Base-by-base conservation (phyloP, 2,888 invertebrate species). In the Busseola fusca region DNA sequence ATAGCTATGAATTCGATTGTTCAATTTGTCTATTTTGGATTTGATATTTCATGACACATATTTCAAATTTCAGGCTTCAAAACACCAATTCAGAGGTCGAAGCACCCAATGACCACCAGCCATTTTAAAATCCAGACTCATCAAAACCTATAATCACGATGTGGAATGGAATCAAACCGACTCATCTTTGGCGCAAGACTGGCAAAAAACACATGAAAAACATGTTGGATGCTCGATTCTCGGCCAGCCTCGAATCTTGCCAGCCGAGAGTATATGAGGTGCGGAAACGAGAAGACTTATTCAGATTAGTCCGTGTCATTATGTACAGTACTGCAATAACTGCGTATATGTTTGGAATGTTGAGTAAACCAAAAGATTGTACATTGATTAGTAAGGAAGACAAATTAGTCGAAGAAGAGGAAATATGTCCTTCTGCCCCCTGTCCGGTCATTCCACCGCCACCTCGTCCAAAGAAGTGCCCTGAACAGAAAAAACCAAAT, bases 131-230 rank as follows among this genome's bases (percentile, higher is more conserved):
- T 10, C 18, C 5, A 27, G 14, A 45, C 30, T 45, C 16, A 18
- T 21, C 9, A 30, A 40, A 60, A 27, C 48, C 34, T 34, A n/a
- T 9, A 30, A 57, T 10, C 42, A 75, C 40, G 69, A 87, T 89
- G 87, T 78, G 81, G 64, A 87, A 87, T 64, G 90, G 91, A 21
- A 88, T 91, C 42, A 93, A 93, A 79, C 94, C 94, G 3, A 88
- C 90, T 0, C 91, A 85, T 25, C 86, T 94, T 2, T 94, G 93
- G 93, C 80, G 88, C 48, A 76, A 85, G 3, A 93, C 92, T 2
- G 87, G 91, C 0, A 84, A 3, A 45, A 90, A 90, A 59, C 87
- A 91, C 52, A 86, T 89, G 12, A 62, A 65, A 14, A 84, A 75
- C 0, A 74, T 87, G 18, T 40, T 93, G 2, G 72, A 74, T 0